Conservation (phyloP, 1,140 invertebrate species). For the Rhysida immarginata region DNA sequence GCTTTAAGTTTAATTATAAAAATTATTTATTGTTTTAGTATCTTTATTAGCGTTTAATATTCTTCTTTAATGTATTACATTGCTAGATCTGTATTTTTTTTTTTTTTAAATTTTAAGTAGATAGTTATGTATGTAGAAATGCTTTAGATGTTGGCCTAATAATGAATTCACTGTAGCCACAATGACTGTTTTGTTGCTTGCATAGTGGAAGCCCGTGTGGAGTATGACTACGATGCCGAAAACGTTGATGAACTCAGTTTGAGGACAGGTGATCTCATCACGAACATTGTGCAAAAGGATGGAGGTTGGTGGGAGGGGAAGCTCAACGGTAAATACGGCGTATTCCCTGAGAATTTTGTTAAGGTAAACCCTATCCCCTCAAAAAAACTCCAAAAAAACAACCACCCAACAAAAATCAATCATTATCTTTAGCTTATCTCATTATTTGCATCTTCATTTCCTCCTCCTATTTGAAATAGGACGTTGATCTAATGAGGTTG, state of each 20-base stretch:
- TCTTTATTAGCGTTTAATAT: not conserved
- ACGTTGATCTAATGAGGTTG: too few relatives aligned
- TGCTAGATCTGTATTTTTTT: too few relatives aligned
- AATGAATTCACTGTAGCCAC: not conserved
- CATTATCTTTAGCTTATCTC: too few relatives aligned
- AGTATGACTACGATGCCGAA: constrained; percentile 62
- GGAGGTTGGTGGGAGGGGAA: constrained; percentile 96
- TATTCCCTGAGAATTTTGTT: constrained; percentile 97
- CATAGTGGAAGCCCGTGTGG: constrained; percentile 57
- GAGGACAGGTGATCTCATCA: constrained; percentile 74
- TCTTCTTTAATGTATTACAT: too few relatives aligned
- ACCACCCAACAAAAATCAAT: not conserved
- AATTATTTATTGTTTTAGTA: not conserved
- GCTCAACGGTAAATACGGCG: constrained; percentile 68
- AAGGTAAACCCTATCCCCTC: too few relatives aligned
- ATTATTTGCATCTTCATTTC: too few relatives aligned
- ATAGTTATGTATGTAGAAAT: not conserved
- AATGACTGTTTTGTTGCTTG: not conserved
- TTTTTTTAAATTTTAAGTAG: not conserved
- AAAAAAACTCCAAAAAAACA: too few relatives aligned
- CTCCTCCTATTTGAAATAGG: too few relatives aligned
- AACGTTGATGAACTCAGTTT: constrained; percentile 71
- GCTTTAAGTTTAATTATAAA: too few relatives aligned
- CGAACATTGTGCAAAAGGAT: constrained; percentile 59
- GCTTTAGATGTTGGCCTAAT: not conserved